Evolutionary conservation across 1,140 invertebrate species (phyloP), one percentile per base, ranked within the genome.

Genomic region (Venustaconcha ellipsiformis): DNA sequence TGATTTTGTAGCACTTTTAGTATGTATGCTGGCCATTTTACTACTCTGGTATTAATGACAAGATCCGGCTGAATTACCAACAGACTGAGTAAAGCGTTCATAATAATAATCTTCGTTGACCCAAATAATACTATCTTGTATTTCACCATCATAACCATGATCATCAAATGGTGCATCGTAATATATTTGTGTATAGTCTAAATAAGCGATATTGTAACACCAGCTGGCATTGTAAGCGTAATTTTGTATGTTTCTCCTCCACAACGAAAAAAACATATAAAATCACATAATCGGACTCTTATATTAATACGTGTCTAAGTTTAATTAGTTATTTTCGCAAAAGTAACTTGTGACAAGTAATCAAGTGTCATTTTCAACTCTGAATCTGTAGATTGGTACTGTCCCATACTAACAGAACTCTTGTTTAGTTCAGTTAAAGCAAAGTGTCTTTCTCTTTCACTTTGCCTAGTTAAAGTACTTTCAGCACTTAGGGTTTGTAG

Each of bases 101-200:
- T 1, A 26, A 26, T 26, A 26, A 26, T 26, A 26, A 26, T 26
- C 26, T 26, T 72, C 70, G 5, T 65, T 63, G 30, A 71, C 37
- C 26, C 69, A 1, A 57, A 60, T 59, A 6, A 71, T 14, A 26
- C 58, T 71, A 56, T 72, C 70, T 48, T 72, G 59, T n/a, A 72
- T 72, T 14, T 56, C 56, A 72, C 58, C n/a, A 20, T 20, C 1
- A 60, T 17, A 1, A 60, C 15, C 58, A 60, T 59, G 58, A 59
- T 14, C 58, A 14, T n/a, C 58, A 59, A 59, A n/a, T 59, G n/a
- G 58, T 14, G 58, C n/a, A 14, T 59, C 58, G n/a, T 59, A n/a
- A 59, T 59, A 59, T 59, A 60, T 15, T 20, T 60, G 58, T 2
- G 58, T 60, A 60, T 60, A 17, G 58, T 60, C 58, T 60, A 3